These are phyloP conservation scores for Orthonevra nobilis DNA, from an alignment of 2,888 invertebrate genomes.

Conservation along the genomic window DNA sequence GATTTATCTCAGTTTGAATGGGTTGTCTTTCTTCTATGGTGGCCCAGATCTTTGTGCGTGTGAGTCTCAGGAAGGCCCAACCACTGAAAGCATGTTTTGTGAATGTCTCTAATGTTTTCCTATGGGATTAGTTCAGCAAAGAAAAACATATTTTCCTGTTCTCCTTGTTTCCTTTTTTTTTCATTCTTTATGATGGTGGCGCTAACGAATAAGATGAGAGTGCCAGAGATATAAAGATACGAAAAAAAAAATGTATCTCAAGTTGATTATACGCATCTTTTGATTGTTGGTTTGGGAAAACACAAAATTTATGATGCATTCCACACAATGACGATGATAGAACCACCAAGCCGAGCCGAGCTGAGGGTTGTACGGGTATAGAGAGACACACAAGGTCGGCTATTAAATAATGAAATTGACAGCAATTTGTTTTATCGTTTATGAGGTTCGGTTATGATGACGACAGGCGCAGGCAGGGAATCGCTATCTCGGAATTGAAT, in stretches of 20 bases:
- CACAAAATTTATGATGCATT: conserved; percentile 55
- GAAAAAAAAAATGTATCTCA: conserved; percentile 32
- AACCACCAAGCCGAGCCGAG: too few species aligned
- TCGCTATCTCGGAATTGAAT: too few species aligned
- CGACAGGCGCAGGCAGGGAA: too few species aligned
- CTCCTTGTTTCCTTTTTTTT: conserved; percentile 7
- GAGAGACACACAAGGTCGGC: conserved; percentile 58
- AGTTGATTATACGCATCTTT: conserved; percentile 25
- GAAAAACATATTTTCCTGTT: too few species aligned
- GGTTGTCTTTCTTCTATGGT: conserved; percentile 53
- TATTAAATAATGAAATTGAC: conserved; percentile 67
- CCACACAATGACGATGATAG: conserved; percentile 55
- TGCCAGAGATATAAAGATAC: too few species aligned
- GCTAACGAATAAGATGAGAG: conserved; percentile 53
- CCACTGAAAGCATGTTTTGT: conserved; percentile 28
- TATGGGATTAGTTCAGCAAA: conserved; percentile 23
- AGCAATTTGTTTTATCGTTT: conserved; percentile 67
- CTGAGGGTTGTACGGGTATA: background rate
- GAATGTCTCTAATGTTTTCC: conserved; percentile 34
- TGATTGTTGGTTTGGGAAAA: conserved; percentile 3
- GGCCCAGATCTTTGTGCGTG: conserved; percentile 39
- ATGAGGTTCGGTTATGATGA: conserved; percentile 32
- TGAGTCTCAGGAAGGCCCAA: conserved; percentile 26
- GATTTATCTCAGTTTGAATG: conserved; percentile 61
- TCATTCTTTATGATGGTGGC: conserved; percentile 46